Evolutionary conservation across 2,888 invertebrate species (phyloP), one percentile per base, ranked within the genome.

Genomic region (Acleris sparsana): DNA sequence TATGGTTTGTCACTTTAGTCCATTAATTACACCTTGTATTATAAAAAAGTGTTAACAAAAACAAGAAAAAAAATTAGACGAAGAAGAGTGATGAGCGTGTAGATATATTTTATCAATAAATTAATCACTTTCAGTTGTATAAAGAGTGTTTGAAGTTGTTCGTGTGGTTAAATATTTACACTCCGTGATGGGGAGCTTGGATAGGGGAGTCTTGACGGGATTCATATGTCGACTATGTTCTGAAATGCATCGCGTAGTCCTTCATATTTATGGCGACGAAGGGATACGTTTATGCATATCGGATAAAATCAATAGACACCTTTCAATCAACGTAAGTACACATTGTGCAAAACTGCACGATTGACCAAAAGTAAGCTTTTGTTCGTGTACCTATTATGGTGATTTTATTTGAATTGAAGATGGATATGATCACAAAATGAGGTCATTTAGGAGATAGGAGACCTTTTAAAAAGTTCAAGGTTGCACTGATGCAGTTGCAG

Each of bases 191-290:
- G 97, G 97, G 56, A 97, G 97, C 82, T 94, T 96, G 77, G 96
- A 96, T 76, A 95, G 95, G 89, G 97, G 96, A 61, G 94, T 96
- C 74, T 94, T 97, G 79, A 96, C 96, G 60, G 97, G 97, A 73
- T 97, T 96, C 91, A 95, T 97, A 80, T 97, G 97, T 88, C 94
- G 97, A 80, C 93, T 97, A 69, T 97, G 97, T 86, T 97, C 97
- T 43, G 96, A 96, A 93, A 96, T 96, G 95, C 97, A 97, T 87
- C 94, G 95, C 82, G 95, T 95, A 78, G 97, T 97, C 63, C 95
- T 97, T 75, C 97, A 97, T 84, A 95, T 97, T 74, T 97, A 97
- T 83, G 96, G 97, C 49, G 95, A 95, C 75, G 96, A 95, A 89
- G 97, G 96, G 59, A 94, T 94, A 81, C 94, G 95, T 78, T 92